Conservation (phyloP, 1,140 invertebrate species). For the Cydia strobilella region DNA sequence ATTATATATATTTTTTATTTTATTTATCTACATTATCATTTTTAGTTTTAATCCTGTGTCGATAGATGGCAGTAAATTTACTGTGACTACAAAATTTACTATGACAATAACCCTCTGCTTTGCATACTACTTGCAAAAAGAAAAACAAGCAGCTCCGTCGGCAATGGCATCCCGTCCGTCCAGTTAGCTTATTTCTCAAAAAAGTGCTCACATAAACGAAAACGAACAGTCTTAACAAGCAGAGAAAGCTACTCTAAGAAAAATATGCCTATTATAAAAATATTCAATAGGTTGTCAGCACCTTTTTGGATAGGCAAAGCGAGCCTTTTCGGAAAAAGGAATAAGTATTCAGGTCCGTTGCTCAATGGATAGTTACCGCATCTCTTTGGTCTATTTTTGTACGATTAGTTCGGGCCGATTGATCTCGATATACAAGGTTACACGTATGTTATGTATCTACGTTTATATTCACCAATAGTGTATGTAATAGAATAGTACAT, state of each 20-base stretch:
- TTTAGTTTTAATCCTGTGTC: too few species aligned
- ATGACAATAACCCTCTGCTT: background rate
- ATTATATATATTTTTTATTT: too few species aligned
- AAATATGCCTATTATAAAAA: constrained; percentile 32
- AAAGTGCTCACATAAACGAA: constrained; percentile 13
- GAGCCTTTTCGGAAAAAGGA: constrained; percentile 13
- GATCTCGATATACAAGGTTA: constrained; percentile 47
- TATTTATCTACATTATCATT: too few species aligned
- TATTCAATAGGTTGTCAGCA: constrained; percentile 23
- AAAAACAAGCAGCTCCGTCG: background rate
- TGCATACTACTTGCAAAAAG: background rate
- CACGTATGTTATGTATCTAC: background rate
- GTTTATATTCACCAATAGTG: background rate
- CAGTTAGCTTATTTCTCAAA: constrained; percentile 1
- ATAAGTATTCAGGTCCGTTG: constrained; percentile 21
- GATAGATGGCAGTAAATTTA: too few species aligned
- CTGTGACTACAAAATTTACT: too few species aligned
- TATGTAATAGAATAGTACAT: too few species aligned
- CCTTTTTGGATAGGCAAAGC: background rate
- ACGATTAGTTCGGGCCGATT: constrained; percentile 45
- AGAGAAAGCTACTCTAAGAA: background rate
- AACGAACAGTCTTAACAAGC: background rate
- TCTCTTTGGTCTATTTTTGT: constrained; percentile 48
- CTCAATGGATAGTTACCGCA: constrained; percentile 21
- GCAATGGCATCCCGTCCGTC: background rate